Percentiles rank a stretch among this genome's conserved stretches.
Conservation (phyloP, 2,797 vertebrate species). For the Pseudochirops cupreus region DNA sequence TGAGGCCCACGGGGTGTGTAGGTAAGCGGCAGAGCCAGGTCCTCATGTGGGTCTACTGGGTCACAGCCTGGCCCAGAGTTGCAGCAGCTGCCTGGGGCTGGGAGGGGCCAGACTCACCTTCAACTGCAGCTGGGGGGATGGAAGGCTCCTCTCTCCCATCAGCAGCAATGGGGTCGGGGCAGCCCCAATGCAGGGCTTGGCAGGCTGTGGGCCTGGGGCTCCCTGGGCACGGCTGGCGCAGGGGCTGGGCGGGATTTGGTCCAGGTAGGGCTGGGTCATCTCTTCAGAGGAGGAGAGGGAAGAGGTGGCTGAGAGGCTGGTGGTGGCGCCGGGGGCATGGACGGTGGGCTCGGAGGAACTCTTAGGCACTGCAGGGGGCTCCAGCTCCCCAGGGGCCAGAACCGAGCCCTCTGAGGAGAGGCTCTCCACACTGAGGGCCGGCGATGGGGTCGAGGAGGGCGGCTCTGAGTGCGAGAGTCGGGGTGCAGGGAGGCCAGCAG, state of each 20-base stretch:
- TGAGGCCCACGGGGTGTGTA: no score
- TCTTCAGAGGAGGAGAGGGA: conserved; percentile 85
- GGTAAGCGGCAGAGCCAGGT: no score
- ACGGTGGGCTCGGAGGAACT: conserved; percentile 95
- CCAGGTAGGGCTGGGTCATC: conserved; percentile 75
- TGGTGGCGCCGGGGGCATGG: conserved; percentile 83
- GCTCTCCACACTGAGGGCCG: conserved; percentile 95
- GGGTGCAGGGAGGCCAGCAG: conserved; percentile 70
- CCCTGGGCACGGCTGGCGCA: conserved; percentile 66
- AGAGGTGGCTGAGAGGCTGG: conserved; percentile 89
- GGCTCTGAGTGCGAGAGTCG: conserved; percentile 91
- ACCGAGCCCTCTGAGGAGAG: conserved; percentile 90
- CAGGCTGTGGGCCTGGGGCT: conserved; percentile 71
- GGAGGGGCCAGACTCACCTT: conserved; percentile 81
- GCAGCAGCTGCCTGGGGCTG: not conserved
- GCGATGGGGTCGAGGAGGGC: conserved; percentile 92
- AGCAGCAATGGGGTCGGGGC: conserved; percentile 78
- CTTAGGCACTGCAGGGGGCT: conserved; percentile 90
- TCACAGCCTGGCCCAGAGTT: no score
- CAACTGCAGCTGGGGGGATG: conserved; percentile 78
- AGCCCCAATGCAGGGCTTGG: conserved; percentile 79
- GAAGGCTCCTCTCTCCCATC: conserved; percentile 74
- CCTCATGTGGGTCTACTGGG: no score
- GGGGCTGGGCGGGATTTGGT: conserved; percentile 80
- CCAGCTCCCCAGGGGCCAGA: conserved; percentile 78